Evolutionary conservation across 2,888 invertebrate species (phyloP), one percentile per base, ranked within the genome.

Genomic region (Ophioninae sp.): DNA sequence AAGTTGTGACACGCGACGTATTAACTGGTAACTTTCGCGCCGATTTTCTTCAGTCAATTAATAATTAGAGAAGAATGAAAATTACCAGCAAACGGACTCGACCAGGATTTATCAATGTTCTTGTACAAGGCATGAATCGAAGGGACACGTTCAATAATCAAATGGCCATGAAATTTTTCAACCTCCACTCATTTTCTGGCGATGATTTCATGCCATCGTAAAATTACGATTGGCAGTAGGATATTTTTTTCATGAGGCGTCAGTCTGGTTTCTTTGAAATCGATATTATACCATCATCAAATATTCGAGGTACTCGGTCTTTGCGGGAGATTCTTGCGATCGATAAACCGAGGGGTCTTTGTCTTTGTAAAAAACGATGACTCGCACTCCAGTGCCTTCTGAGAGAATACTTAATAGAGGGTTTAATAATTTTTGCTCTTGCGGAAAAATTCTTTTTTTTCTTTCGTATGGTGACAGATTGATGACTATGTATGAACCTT

Each of bases 361-460:
- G 69, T 44, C 13, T 41, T 56, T 22, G 10, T n/a, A n/a, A 37
- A 64, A 75, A 56, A 13, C 23, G 30, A 67, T 59, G n/a, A 41
- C 37, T 23, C 59, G 41, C 13, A 20, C 59, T n/a, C 23, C n/a
- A 39, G 68, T 61, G 39, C 9, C 1, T n/a, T 7, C 75, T 69
- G 64, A 81, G 44, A 65, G 81, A 81, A 81, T 81, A 71, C 3
- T 65, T 76, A 71, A 81, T 75, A 13, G 59, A 65, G 6, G 8
- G n/a, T 51, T 63, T 13, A 61, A 30, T 23, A 58, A 10, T 39
- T 20, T 64, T 6, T n/a, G 13, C 7, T 20, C 17, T 17, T 30
- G 13, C 23, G 74, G 64, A 20, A n/a, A 58, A 72, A 30, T 51
- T 20, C 6, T 17, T 51, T 56, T 30, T 58, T 67, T 73, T 23